phyloP scores from a whole-genome alignment of 1,140 invertebrate species.

The Hydropsyche tenuis region DNA sequence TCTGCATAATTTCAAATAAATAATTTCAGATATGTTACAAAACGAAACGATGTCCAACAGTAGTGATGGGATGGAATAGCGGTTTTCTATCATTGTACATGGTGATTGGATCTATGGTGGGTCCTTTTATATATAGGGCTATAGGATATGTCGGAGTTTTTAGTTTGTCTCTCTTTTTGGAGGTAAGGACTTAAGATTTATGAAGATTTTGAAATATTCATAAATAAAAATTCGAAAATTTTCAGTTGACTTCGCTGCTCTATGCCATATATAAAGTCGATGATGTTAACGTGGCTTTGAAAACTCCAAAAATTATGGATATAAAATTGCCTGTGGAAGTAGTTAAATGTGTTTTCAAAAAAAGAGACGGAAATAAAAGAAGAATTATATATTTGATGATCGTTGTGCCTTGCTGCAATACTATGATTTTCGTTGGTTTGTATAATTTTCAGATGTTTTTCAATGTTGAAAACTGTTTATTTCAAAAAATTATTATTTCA shows the following conservation, averaged over 20 bases:
- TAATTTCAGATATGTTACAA: slow-evolving; percentile 57
- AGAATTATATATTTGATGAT: slow-evolving; percentile 58
- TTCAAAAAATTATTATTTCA: slow-evolving; percentile 48
- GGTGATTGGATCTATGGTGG: slow-evolving; percentile 56
- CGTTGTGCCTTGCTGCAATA: slow-evolving; percentile 55
- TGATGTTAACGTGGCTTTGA: slow-evolving; percentile 41
- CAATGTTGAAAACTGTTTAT: neutral
- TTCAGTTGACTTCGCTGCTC: slow-evolving; percentile 52
- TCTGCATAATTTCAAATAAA: too few relatives aligned
- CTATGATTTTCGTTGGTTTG: slow-evolving; percentile 57
- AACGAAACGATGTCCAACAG: slow-evolving; percentile 57
- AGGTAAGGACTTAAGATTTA: slow-evolving; percentile 57
- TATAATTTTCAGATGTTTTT: neutral
- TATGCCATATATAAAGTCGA: slow-evolving; percentile 51
- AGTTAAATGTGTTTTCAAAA: slow-evolving; percentile 55
- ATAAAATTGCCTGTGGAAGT: slow-evolving; percentile 54
- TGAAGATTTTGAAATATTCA: neutral
- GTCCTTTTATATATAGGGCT: slow-evolving; percentile 55
- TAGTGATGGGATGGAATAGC: slow-evolving; percentile 59
- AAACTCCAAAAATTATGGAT: slow-evolving; percentile 43
- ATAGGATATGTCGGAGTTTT: slow-evolving; percentile 62
- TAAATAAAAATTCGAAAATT: slow-evolving; percentile 5
- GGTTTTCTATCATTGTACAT: slow-evolving; percentile 58
- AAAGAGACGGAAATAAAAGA: slow-evolving; percentile 55
- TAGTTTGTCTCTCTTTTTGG: slow-evolving; percentile 58